phyloP scores from a whole-genome alignment of 2,888 invertebrate genomes.

The Apamea monoglypha region DNA sequence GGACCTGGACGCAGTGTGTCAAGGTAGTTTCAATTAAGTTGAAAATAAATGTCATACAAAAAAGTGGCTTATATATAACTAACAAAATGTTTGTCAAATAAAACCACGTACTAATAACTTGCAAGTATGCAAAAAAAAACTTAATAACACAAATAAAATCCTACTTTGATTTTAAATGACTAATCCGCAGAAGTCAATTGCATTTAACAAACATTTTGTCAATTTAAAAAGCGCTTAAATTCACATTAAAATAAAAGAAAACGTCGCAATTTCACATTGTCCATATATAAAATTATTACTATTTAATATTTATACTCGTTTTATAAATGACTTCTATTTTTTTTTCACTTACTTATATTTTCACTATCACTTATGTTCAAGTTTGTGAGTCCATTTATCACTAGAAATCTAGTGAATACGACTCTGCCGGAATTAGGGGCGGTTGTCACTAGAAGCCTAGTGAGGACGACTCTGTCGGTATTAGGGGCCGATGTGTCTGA shows the following conservation, averaged over 20 bases:
- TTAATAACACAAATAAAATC: neutral
- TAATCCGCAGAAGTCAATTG: neutral
- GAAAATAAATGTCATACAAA: neutral
- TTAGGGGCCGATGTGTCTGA: neutral
- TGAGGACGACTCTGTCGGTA: neutral
- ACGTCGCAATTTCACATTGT: neutral
- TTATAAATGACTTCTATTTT: conserved; percentile 9
- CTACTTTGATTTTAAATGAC: neutral
- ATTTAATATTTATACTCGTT: conserved; percentile 1
- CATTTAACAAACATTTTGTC: conserved; percentile 1
- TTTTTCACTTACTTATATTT: conserved; percentile 11
- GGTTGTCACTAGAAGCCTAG: neutral
- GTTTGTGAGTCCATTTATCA: conserved; percentile 22
- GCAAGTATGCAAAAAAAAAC: neutral
- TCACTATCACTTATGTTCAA: conserved; percentile 23
- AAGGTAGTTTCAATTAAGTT: neutral
- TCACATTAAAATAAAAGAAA: conserved; percentile 1
- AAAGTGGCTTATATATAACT: neutral
- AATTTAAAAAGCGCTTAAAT: neutral
- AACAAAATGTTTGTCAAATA: neutral
- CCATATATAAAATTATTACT: conserved; percentile 1
- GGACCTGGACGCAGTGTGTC: neutral
- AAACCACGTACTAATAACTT: neutral
- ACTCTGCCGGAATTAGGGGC: conserved; percentile 2
- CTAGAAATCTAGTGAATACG: conserved; percentile 8